Conservation (phyloP, 2,113 vertebrate species). For the Callospermophilus lateralis region DNA sequence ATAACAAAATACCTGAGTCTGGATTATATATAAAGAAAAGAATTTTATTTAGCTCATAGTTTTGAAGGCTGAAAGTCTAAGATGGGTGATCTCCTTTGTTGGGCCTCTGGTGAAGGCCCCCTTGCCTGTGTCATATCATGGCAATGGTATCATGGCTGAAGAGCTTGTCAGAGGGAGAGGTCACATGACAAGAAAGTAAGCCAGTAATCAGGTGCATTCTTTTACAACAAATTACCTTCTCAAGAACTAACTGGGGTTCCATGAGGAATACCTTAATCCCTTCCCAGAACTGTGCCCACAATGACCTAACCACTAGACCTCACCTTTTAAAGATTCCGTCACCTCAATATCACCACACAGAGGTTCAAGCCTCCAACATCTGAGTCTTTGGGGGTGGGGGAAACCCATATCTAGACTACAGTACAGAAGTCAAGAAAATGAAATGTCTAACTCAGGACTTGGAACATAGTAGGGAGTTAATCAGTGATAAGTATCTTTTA, state of each 20-base stretch:
- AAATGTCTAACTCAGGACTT: background rate
- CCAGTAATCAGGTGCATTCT: background rate
- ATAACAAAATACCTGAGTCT: background rate
- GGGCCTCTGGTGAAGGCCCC: background rate
- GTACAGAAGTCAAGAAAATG: background rate
- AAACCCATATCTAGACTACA: background rate
- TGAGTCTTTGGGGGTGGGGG: background rate
- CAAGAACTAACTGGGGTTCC: background rate
- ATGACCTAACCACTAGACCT: background rate
- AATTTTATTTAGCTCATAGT: background rate
- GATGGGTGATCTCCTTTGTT: background rate
- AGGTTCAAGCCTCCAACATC: background rate
- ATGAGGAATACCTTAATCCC: background rate
- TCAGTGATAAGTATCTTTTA: background rate
- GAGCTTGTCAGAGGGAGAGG: background rate
- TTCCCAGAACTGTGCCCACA: background rate
- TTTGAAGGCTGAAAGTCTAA: background rate
- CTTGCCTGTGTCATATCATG: background rate
- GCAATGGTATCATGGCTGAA: background rate
- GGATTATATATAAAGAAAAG: background rate
- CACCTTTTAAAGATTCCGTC: background rate
- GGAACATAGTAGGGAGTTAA: background rate
- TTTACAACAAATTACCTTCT: background rate
- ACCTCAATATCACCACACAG: background rate
- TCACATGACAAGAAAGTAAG: background rate